Evolutionary conservation across 2,797 vertebrate genomes (phyloP).

Genomic region (Coilia nasus): DNA sequence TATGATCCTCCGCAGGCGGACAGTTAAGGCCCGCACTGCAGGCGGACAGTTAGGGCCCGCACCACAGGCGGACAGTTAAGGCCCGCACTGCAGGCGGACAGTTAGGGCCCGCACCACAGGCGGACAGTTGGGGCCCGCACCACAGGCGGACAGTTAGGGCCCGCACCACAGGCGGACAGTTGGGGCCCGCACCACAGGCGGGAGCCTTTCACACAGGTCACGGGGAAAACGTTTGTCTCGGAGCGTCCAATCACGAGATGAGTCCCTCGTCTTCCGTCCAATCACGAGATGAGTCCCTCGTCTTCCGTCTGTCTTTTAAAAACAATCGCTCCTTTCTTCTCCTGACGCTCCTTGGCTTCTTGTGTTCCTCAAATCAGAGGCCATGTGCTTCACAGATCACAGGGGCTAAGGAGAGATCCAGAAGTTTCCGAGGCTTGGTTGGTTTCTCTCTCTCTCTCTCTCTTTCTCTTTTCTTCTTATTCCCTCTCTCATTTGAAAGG

Average conservation of each 20-base stretch:
- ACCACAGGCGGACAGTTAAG: slow-evolving; percentile 9
- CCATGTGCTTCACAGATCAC: slow-evolving; percentile 56
- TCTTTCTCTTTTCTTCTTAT: not conserved
- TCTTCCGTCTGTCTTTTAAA: not conserved
- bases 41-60: slow-evolving; percentile 20
- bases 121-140: slow-evolving; percentile 7
- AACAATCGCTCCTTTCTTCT: slow-evolving; percentile 35
- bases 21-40: not conserved
- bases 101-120: not conserved
- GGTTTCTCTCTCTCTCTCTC: slow-evolving; percentile 32
- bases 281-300: not conserved
- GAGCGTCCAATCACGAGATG: no score
- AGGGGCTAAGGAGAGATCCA: slow-evolving; percentile 46
- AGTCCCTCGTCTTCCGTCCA: slow-evolving; percentile 8
- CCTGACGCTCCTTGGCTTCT: slow-evolving; percentile 18
- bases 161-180: slow-evolving; percentile 19
- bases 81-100: slow-evolving; percentile 22
- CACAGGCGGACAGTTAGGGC: slow-evolving; percentile 19
- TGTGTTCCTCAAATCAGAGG: slow-evolving; percentile 37
- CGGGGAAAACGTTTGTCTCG: slow-evolving; percentile 3
- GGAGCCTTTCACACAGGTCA: slow-evolving; percentile 20
- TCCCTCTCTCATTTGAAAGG: slow-evolving; percentile 1
- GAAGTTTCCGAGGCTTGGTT: slow-evolving; percentile 32
- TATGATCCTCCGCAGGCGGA: slow-evolving; percentile 20
- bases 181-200: not conserved